Conservation (phyloP, 2,888 invertebrate genomes). For the Incurvaria masculella region DNA sequence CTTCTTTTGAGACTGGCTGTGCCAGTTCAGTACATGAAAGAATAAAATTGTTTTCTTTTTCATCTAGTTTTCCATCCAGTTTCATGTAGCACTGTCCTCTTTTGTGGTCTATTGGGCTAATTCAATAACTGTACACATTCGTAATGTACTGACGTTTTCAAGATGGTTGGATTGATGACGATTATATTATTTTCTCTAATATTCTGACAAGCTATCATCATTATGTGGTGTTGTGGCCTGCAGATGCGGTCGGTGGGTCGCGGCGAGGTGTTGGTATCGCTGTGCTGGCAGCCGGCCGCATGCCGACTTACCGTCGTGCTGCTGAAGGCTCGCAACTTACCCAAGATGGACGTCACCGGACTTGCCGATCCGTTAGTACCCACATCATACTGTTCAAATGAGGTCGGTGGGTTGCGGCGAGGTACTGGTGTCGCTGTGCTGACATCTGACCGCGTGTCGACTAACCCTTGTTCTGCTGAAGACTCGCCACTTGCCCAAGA, state of each 20-base stretch:
- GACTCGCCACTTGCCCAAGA: slow-evolving; percentile 95
- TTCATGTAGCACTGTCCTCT: too few species aligned
- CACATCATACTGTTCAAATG: slow-evolving; percentile 83
- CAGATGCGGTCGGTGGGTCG: slow-evolving; percentile 91
- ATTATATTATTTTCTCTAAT: too few species aligned
- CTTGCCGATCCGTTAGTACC: slow-evolving; percentile 96
- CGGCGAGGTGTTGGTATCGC: slow-evolving; percentile 91
- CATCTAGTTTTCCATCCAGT: too few species aligned
- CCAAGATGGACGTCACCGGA: slow-evolving; percentile 97
- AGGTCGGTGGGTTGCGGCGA: slow-evolving; percentile 93
- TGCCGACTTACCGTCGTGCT: slow-evolving; percentile 95
- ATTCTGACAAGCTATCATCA: too few species aligned
- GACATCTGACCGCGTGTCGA: slow-evolving; percentile 95
- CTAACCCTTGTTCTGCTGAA: slow-evolving; percentile 96
- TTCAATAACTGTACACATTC: too few species aligned
- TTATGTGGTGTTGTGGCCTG: too few species aligned
- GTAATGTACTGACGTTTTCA: too few species aligned
- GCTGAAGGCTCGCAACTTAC: slow-evolving; percentile 94
- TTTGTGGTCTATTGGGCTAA: too few species aligned
- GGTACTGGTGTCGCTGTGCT: slow-evolving; percentile 92
- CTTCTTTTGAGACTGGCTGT: too few species aligned
- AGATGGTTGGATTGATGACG: too few species aligned
- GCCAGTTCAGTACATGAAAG: too few species aligned
- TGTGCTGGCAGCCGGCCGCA: slow-evolving; percentile 98
- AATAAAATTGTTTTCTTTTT: too few species aligned